Evolutionary conservation across 2,113 vertebrate genomes (phyloP), one percentile per base, ranked within the genome.

Genomic region (Pygoscelis antarcticus): DNA sequence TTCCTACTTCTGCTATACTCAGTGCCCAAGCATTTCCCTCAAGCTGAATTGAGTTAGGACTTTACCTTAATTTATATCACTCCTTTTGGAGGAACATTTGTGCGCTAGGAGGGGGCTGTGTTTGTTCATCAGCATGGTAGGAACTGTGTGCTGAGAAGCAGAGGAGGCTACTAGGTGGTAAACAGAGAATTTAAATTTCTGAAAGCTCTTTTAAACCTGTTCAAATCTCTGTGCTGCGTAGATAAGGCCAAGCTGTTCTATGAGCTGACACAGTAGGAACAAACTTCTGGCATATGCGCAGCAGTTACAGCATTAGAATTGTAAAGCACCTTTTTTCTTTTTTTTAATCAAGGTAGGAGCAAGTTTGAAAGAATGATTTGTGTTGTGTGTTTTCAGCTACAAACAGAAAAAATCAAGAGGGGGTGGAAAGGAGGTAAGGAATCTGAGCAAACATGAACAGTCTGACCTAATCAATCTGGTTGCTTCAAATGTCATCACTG

Each of bases 161-260:
- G 82, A 79, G 82, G 20, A 69, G 36, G 54, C 54, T 69, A 34
- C 70, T 51, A 34, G 92, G 83, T 78, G 70, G 69, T 87, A 92
- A 95, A 96, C 72, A 94, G 79, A 81, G 62, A 94, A 96, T 97
- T 94, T 95, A 40, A 95, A 96, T 97, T 94, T 96, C 90, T 79
- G 81, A 90, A 97, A 93, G 92, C 96, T 95, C 91, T 91, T 84
- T 66, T 79, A 92, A 96, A 96, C 95, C 91, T 94, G 80, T 90
- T 96, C 83, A 93, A 82, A 97, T 96, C 95, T 97, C 96, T 98
- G 97, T 23, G 36, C 78, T 64, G 81, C n/a, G 47, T 12, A 96
- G 97, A 98, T 98, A 97, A 98, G 96, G 82, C 78, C 58, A 44
- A 49, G 90, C 74, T 91, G 84, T 87, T 95, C 81, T 84, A 47